These are phyloP conservation scores for Pseudomugil gertrudae DNA, from an alignment of 2,797 vertebrate species.

Conservation along the genomic window DNA sequence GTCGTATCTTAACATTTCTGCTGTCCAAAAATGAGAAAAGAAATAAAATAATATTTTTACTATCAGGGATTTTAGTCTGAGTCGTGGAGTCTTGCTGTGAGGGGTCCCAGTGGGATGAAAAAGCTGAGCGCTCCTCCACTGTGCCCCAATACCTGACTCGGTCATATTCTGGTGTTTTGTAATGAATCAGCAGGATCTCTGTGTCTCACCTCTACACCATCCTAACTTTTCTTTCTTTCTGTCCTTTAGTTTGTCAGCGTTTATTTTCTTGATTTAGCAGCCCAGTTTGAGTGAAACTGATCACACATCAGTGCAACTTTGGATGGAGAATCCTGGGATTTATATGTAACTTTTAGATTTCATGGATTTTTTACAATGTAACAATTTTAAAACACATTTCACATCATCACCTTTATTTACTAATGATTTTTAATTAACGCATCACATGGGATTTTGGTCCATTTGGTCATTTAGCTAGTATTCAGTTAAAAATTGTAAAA, in stretches of 20 bases:
- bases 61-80: constrained; percentile 45
- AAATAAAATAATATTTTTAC: constrained; percentile 38
- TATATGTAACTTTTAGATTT: not conserved
- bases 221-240: not conserved
- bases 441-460: not conserved
- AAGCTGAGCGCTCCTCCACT: constrained; percentile 54
- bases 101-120: constrained; percentile 35
- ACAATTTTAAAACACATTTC: not conserved
- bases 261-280: constrained; percentile 3
- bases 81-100: constrained; percentile 33
- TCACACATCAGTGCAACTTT: constrained; percentile 2
- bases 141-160: constrained; percentile 48
- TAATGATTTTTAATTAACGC: not conserved
- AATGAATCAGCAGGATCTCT: constrained; percentile 68
- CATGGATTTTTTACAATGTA: not conserved
- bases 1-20: constrained; percentile 8
- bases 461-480: too few species aligned
- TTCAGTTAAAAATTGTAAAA: too few species aligned
- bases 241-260: not conserved
- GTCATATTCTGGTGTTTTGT: constrained; percentile 46
- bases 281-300: constrained; percentile 23
- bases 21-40: constrained; percentile 13
- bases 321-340: not conserved
- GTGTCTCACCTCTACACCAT: constrained; percentile 21
- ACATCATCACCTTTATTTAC: not conserved